Evolutionary conservation across 1,140 invertebrate genomes (phyloP), one percentile per base, ranked within the genome.

Genomic region (Leptopilina boulardi): DNA sequence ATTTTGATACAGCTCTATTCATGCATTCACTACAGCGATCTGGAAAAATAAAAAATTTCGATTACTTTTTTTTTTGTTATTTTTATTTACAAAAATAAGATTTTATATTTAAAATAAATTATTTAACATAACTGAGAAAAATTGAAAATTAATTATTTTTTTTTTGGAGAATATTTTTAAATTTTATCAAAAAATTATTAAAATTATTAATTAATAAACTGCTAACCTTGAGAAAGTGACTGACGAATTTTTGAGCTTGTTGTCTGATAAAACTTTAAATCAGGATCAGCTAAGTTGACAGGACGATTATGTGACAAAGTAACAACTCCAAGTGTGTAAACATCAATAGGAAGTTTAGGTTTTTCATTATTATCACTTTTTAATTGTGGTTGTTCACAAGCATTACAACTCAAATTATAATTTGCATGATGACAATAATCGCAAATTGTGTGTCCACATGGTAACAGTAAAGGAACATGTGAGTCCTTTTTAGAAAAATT

Each of bases 391-490:
- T 10, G 19, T 2, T 51, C 18, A 56, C 76, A 80, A 10, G 66
- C 9, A 59, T 81, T 76, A 54, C 82, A 84, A n/a, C 2, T 73
- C 42, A 72, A 80, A n/a, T 72, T 70, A 13, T 5, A 5, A n/a
- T 38, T 2, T 0, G 1, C 41, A 10, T 79, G 82, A 11, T 83
- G 18, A 79, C 91, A 91, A 11, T 71, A 76, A 21, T 85, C 79
- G 73, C 91, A 92, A 71, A 89, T 77, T 1, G 87, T 21, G 82
- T 92, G 91, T 6, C 91, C 91, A 80, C 91, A 92, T 4, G 81
- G 71, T 51, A 91, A 78, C 11, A 91, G 77, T 9, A 91, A 82
- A 5, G 91, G 91, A 10, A 86, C 38, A 15, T 59, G 70, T 11
- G 19, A 72, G 34, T 71, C 77, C 15, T 71, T 77, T 19, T 54